Conservation (phyloP, 2,888 invertebrate genomes). For the Phaonia tiefii region DNA sequence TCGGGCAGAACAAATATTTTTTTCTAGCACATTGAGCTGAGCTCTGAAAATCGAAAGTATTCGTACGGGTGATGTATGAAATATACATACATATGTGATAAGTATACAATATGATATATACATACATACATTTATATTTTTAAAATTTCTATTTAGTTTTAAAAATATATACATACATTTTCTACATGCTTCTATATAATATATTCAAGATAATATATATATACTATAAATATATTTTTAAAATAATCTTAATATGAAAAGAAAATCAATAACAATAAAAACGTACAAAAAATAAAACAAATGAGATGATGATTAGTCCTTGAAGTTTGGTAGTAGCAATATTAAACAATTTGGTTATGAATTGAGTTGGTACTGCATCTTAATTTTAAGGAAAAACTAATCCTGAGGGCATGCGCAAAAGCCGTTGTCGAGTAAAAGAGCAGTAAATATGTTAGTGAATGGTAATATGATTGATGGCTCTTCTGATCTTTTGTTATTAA, state of each 20-base stretch:
- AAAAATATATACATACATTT: constrained; percentile 60
- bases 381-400: too few relatives aligned
- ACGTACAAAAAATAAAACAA: constrained; percentile 69
- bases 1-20: not conserved
- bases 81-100: constrained; percentile 60
- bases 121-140: constrained; percentile 35
- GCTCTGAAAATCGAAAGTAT: not conserved
- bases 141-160: constrained; percentile 47
- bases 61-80: constrained; percentile 21
- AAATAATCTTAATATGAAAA: constrained; percentile 44
- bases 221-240: constrained; percentile 31
- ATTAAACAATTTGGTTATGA: constrained; percentile 24
- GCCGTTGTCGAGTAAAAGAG: not conserved
- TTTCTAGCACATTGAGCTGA: constrained; percentile 19
- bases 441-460: too few relatives aligned
- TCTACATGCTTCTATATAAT: not conserved
- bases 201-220: constrained; percentile 49
- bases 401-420: constrained; percentile 37
- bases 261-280: constrained; percentile 57
- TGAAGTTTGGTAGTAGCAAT: constrained; percentile 73
- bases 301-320: constrained; percentile 72
- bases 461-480: too few relatives aligned
- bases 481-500: too few relatives aligned
- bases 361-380: constrained; percentile 13
- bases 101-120: constrained; percentile 57